Base-by-base conservation (phyloP, 2,113 vertebrate species). In the Pipra filicauda region DNA sequence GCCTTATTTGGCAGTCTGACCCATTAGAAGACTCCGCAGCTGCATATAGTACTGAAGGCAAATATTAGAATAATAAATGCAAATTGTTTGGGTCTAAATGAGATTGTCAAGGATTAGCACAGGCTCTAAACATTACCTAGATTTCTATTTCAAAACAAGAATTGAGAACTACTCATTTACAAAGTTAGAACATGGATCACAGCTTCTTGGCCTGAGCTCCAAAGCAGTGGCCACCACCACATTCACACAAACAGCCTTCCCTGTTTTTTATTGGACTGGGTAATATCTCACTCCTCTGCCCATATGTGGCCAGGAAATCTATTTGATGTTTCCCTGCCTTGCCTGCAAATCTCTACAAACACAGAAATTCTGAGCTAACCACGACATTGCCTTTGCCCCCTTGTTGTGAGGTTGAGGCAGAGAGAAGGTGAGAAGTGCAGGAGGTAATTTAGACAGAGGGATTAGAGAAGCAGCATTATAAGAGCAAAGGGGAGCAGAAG, bases 241-340 rank as follows among this genome's bases (percentile, higher is more conserved):
- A 19, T 28, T 44, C 0, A 0, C 33, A 52, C 24, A 51, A 62
- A n/a, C 23, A 5, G 11, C 16, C 12, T 51, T 41, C 12, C 59
- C 7, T 15, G 55, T 66, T 46, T 37, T 28, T 14, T 14, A 6
- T 19, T 43, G 31, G 75, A 35, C 37, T 0, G 1, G 24, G 6
- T 22, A 51, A 28, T 1, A 2, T 9, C 11, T 72, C 1, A 0
- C 28, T 76, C 54, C 14, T 85, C 74, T 73, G 70, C 31, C 46
- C 15, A 10, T 1, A 1, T 4, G 8, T 0, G 2, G 19, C 26
- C 3, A 4, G 52, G n/a, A 89, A 87, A 66, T 24, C 80, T 72
- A 44, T 41, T 48, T 37, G 12, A 11, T 14, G 11, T 15, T n/a
- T 41, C 57, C 18, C 28, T 83, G 43, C 33, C 21, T 19, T 44